phyloP scores from a whole-genome alignment of 2,888 invertebrate genomes.

The Ligdia adustata region DNA sequence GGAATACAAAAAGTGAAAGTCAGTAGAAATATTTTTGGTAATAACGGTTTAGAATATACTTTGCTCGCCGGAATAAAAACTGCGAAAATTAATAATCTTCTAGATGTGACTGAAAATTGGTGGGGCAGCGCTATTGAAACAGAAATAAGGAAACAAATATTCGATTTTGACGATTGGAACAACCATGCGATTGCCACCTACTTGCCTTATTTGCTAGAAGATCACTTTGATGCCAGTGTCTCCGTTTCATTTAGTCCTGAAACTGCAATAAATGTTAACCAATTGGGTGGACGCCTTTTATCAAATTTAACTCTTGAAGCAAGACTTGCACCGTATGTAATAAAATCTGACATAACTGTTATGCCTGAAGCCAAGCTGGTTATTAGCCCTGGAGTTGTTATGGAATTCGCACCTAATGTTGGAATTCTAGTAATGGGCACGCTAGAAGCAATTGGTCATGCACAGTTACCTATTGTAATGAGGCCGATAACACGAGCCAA shows the following conservation, averaged over 20 bases:
- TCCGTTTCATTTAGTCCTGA: constrained; percentile 87
- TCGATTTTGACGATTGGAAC: constrained; percentile 99
- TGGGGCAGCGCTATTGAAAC: constrained; percentile 93
- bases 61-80: constrained; percentile 96
- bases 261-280: constrained; percentile 84
- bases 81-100: constrained; percentile 92
- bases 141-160: constrained; percentile 92
- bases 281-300: constrained; percentile 90
- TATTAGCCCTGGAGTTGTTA: constrained; percentile 93
- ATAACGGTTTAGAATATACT: constrained; percentile 94
- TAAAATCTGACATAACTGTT: constrained; percentile 96
- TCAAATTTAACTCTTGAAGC: constrained; percentile 86
- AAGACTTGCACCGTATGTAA: constrained; percentile 88
- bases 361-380: constrained; percentile 96
- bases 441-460: constrained; percentile 91
- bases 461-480: constrained; percentile 91
- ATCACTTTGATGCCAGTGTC: constrained; percentile 89
- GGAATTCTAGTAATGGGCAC: constrained; percentile 97
- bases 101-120: constrained; percentile 97
- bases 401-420: constrained; percentile 98
- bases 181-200: constrained; percentile 97
- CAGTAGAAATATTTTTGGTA: constrained; percentile 93
- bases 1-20: constrained; percentile 97
- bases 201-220: constrained; percentile 92
- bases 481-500: constrained; percentile 78